Evolutionary conservation across 2,888 invertebrate genomes (phyloP).

Genomic region (Drosophila yooni): DNA sequence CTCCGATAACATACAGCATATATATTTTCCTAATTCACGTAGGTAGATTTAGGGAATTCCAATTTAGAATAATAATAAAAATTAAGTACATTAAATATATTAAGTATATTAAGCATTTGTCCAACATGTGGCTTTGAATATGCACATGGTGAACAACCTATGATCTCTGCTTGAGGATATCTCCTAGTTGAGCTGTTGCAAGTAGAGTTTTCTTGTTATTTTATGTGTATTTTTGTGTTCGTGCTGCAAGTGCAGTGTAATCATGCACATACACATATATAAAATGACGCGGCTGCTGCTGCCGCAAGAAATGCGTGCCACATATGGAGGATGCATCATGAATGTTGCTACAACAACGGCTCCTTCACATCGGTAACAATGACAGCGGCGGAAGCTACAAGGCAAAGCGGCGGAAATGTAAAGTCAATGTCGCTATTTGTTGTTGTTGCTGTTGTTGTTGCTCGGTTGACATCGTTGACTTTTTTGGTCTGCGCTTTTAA

Average conservation of each 20-base stretch:
- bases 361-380: slow-evolving; percentile 45
- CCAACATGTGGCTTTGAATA: background rate
- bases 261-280: slow-evolving; percentile 8
- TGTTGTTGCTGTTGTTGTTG: slow-evolving; percentile 12
- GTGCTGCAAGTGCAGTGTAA: slow-evolving; percentile 22
- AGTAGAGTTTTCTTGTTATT: slow-evolving; percentile 1
- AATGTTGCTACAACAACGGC: slow-evolving; percentile 45
- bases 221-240: slow-evolving; percentile 23
- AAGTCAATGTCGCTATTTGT: slow-evolving; percentile 67
- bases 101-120: background rate
- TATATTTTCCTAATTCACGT: background rate
- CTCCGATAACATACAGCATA: background rate
- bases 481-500: slow-evolving; percentile 1
- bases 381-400: slow-evolving; percentile 60
- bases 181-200: background rate
- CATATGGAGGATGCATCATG: slow-evolving; percentile 37
- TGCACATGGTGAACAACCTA: background rate
- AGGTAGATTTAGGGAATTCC: background rate
- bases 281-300: background rate
- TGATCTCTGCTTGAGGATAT: background rate
- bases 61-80: background rate
- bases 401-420: slow-evolving; percentile 77
- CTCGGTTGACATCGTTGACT: slow-evolving; percentile 28
- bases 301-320: slow-evolving; percentile 48
- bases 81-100: background rate